Base-by-base conservation (phyloP, 2,113 vertebrate species). In the Passer montanus region DNA sequence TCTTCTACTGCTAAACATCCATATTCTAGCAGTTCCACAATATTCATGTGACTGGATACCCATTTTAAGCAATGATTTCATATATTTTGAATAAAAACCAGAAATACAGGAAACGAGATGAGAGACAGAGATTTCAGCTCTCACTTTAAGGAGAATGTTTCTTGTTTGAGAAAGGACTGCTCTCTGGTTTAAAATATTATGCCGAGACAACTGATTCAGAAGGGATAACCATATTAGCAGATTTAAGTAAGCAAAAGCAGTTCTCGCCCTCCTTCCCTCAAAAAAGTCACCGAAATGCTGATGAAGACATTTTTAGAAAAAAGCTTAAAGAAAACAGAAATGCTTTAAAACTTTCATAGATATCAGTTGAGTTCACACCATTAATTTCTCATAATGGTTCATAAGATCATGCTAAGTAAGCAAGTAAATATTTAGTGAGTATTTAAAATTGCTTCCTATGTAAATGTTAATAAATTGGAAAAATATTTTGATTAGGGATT, bases 61-160 rank as follows among this genome's bases (percentile, higher is more conserved):
- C 11, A 44, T 83, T 92, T 72, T 60, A 60, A 75, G n/a, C 53
- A 56, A 39, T 56, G n/a, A 58, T 56, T 89, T 79, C 30, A 82
- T 68, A 3, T 60, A 44, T 82, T 94, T 95, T 91, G 69, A 84
- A 94, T 94, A 91, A 94, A 94, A 91, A 47, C 1, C 20, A 92
- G 73, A 86, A 92, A 77, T 52, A 52, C 56, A 53, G 94, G 93
- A 95, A 94, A 91, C 81, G 12, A 93, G 67, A 93, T 76, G 70
- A 55, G 46, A 87, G 23, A 75, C 9, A 27, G 31, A 74, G 52
- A 81, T 75, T 67, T 87, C 69, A 72, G 60, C 16, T 81, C 58
- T 91, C 66, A 39, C 66, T 84, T 81, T 44, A 26, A 87, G 80
- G 17, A 86, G 44, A 44, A 39, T 78, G 60, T 86, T 94, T 90